Evolutionary conservation across 2,113 vertebrate genomes (phyloP).

Genomic region (Trogon melanurus): DNA sequence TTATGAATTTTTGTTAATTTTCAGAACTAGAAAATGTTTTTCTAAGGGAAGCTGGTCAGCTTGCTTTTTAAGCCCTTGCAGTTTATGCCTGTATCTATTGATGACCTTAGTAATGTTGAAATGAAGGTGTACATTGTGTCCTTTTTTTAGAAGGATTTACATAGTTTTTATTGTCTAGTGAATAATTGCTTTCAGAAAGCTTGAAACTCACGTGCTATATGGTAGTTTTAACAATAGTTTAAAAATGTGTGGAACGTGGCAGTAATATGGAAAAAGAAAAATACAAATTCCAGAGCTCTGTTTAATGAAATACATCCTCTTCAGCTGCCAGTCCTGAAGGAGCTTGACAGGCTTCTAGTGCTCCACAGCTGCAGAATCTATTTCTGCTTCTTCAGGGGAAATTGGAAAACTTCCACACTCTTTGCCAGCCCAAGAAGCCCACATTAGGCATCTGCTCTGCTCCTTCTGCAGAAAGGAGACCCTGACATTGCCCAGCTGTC

Average conservation of each 20-base stretch:
- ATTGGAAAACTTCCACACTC: conserved; percentile 46
- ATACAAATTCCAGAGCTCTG: not conserved
- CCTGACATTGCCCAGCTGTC: conserved; percentile 33
- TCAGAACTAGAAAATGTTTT: not conserved
- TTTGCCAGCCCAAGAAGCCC: not conserved
- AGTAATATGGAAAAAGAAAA: not conserved
- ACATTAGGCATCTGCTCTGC: conserved; percentile 9
- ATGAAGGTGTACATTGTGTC: not conserved
- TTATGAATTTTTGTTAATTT: not conserved
- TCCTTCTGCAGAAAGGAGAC: conserved; percentile 13
- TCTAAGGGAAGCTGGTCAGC: not conserved
- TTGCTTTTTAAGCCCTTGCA: not conserved
- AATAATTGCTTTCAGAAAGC: not conserved
- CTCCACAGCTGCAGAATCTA: conserved; percentile 38
- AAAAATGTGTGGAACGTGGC: not conserved
- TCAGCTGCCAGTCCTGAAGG: conserved; percentile 49
- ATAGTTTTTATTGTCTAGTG: not conserved
- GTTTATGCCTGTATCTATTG: not conserved
- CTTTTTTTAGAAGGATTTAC: not conserved
- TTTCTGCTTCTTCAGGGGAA: conserved; percentile 50
- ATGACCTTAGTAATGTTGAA: not conserved
- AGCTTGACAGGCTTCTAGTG: conserved; percentile 29
- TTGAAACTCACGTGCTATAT: not conserved
- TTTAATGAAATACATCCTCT: conserved; percentile 22
- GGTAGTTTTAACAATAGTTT: not conserved